phyloP scores from a whole-genome alignment of 2,113 vertebrate genomes.

The Pteronura brasiliensis region DNA sequence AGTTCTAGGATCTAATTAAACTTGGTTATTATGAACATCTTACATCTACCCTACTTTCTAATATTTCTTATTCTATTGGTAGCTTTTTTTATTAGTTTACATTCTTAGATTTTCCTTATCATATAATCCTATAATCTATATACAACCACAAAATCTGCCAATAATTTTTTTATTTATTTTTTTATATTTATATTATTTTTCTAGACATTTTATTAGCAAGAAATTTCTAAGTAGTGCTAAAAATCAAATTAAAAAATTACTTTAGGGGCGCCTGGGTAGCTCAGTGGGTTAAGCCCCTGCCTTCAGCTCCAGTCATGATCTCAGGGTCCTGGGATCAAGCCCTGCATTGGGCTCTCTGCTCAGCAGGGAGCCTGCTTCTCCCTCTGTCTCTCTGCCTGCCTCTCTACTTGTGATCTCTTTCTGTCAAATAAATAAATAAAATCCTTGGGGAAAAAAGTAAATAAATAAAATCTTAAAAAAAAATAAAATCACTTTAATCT shows the following conservation, averaged over 20 bases:
- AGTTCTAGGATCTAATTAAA: neutral
- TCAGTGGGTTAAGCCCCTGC: too few relatives aligned
- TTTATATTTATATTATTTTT: neutral
- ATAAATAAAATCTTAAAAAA: neutral
- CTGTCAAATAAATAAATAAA: too few relatives aligned
- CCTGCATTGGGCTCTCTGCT: too few relatives aligned
- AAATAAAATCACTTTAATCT: neutral
- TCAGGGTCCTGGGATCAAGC: too few relatives aligned
- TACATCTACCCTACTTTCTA: neutral
- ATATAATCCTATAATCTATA: neutral
- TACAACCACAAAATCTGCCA: neutral
- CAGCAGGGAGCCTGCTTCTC: too few relatives aligned
- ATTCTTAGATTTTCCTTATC: neutral
- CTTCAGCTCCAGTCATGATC: too few relatives aligned
- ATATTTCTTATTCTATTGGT: neutral
- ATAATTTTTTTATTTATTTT: neutral
- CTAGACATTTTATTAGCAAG: neutral
- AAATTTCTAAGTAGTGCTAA: neutral
- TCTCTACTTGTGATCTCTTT: too few relatives aligned
- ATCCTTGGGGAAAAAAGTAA: too few relatives aligned
- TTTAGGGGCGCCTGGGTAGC: neutral
- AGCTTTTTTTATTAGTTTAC: neutral
- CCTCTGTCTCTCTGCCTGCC: too few relatives aligned
- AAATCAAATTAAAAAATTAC: neutral
- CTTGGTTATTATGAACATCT: neutral